Base-by-base conservation (phyloP, 2,888 invertebrate genomes). In the Lithosia quadra region DNA sequence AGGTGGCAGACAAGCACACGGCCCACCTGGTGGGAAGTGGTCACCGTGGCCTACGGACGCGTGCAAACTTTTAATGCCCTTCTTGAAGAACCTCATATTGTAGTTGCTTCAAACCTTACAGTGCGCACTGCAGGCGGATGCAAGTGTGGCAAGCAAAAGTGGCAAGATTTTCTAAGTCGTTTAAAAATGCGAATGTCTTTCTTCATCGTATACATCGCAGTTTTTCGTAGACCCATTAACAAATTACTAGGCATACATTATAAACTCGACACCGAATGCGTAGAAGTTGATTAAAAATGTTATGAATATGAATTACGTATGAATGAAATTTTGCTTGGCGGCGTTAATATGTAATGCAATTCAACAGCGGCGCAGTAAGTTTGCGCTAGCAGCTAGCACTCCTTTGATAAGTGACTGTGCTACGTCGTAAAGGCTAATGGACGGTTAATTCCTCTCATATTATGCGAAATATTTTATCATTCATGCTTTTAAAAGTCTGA, bases 311-410 rank as follows among this genome's bases (percentile, higher is more conserved):
- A 33, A 65, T 69, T 43, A 33, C 11, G 43, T 49, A 61, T 69
- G 56, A 65, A 65, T 69, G 61, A 65, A 65, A 69, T 49, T 65
- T 63, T 5, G 36, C 18, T 1, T 22, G 21, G 8, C 33, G 21
- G 8, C 34, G 43, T 58, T 65, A 65, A 71, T 66, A 66, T 49
- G 55, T 68, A 63, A 68, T 64, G 63, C 39, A 69, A 59, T 66
- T 36, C 28, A 28, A 43, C 49, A 28, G 55, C 33, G 8, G 22
- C 33, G 55, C 53, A 22, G 36, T 22, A 49, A 21, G 21, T 55
- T 10, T 2, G 10, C 63, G 21, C 13, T 11, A 21, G 33, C 33
- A 21, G 18, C 8, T 11, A 21, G 21, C 33, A 15, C 18, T 11
- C 18, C 43, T 21, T 58, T 58, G 58, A 65, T 57, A 28, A 58